Evolutionary conservation across 2,797 vertebrate species (phyloP).

Genomic region (Parotocinclus haroldoi): DNA sequence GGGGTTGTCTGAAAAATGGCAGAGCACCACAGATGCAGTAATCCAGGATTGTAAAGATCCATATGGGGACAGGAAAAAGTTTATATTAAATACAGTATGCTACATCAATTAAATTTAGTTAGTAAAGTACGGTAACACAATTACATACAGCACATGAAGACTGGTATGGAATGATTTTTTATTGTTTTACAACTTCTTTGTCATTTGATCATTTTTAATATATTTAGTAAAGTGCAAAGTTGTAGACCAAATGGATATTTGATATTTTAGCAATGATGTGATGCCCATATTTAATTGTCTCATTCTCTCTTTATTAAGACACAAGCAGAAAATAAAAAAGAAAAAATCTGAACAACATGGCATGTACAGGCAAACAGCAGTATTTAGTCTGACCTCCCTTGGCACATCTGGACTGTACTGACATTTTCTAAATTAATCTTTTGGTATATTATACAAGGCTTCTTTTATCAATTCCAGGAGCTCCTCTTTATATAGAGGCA

Average conservation of each 20-base stretch:
- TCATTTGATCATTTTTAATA: slow-evolving; percentile 1
- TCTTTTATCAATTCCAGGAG: no score
- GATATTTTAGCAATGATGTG: not conserved
- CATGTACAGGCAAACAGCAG: no score
- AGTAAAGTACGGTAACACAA: slow-evolving; percentile 22
- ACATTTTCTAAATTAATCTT: no score
- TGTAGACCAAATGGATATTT: not conserved
- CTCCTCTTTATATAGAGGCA: no score
- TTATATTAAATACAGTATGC: slow-evolving; percentile 50
- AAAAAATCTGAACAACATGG: no score
- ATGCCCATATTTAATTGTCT: no score
- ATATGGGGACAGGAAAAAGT: slow-evolving; percentile 50
- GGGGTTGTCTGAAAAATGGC: slow-evolving; percentile 74
- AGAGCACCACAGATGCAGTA: slow-evolving; percentile 73
- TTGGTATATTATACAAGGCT: no score
- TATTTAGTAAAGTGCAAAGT: not conserved
- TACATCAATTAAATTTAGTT: no score
- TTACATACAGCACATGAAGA: not conserved
- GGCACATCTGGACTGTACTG: no score
- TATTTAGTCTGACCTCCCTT: no score
- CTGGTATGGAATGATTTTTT: slow-evolving; percentile 16
- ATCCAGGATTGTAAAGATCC: slow-evolving; percentile 68
- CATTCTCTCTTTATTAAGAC: no score
- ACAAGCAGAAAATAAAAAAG: no score
- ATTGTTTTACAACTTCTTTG: not conserved